A percentile compares a stretch with the other conserved stretches of the same genome.
Conservation (phyloP, 2,888 invertebrate species). For the Amiota mariae region DNA sequence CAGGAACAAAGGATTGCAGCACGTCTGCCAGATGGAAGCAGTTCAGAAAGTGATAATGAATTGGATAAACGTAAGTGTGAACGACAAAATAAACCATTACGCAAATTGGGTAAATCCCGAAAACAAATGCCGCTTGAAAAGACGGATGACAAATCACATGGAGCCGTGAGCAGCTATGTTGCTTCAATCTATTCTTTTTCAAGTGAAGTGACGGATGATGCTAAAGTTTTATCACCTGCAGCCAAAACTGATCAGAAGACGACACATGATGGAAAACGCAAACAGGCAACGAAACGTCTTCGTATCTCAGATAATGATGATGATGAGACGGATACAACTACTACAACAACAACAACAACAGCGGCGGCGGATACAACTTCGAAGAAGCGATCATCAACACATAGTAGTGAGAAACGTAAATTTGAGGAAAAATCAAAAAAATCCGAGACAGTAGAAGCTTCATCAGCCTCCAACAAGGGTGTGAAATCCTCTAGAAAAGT, state of each 20-base stretch:
- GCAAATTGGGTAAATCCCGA: constrained; percentile 52
- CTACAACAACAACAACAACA: not conserved
- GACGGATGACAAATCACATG: constrained; percentile 14
- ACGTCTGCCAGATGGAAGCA: constrained; percentile 73
- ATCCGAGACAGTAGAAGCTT: not conserved
- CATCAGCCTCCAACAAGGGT: not conserved
- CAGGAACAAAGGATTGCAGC: constrained; percentile 70
- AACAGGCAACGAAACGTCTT: not conserved
- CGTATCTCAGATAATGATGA: constrained; percentile 14
- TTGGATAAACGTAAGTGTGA: constrained; percentile 62
- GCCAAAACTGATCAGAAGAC: not conserved
- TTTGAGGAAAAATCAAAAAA: not conserved
- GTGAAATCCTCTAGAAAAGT: constrained; percentile 38
- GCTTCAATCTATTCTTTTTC: constrained; percentile 31
- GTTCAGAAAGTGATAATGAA: constrained; percentile 74
- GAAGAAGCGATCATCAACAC: not conserved
- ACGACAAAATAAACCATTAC: constrained; percentile 64
- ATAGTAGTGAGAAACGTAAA: not conserved
- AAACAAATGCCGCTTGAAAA: constrained; percentile 36
- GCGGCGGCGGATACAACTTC: not conserved
- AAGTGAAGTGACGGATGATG: constrained; percentile 27
- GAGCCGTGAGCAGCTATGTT: constrained; percentile 28
- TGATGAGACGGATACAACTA: constrained; percentile 22
- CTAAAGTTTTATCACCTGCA: not conserved
- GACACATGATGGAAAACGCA: not conserved